These are phyloP conservation scores for Drosophila jambulina DNA, from an alignment of 1,140 invertebrate species.

Conservation along the genomic window DNA sequence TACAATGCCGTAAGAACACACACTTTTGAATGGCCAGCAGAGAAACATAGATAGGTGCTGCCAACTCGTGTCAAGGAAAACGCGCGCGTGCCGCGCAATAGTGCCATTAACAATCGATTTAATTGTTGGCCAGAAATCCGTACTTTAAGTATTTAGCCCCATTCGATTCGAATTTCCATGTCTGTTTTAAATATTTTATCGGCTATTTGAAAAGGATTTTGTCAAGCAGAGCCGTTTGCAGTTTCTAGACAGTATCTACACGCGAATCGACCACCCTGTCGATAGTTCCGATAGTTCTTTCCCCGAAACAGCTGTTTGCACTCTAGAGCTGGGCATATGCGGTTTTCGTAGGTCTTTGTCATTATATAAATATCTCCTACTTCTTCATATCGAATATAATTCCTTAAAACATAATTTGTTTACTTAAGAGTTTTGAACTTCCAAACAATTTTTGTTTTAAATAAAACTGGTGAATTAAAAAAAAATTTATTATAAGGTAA, in stretches of 20 bases:
- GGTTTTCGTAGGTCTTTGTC: neutral
- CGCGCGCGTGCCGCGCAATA: constrained; percentile 42
- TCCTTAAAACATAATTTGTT: neutral
- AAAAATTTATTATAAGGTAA: too few species aligned
- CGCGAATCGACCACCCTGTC: constrained; percentile 15
- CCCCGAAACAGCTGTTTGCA: constrained; percentile 20
- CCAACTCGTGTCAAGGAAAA: constrained; percentile 37
- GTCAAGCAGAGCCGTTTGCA: neutral
- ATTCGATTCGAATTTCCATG: neutral
- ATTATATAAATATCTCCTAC: too few species aligned
- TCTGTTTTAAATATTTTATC: neutral
- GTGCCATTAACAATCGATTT: constrained; percentile 16
- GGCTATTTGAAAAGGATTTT: neutral
- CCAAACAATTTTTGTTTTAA: too few species aligned
- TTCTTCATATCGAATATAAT: too few species aligned
- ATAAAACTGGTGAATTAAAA: too few species aligned
- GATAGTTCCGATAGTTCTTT: constrained; percentile 22
- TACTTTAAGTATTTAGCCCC: rapidly evolving
- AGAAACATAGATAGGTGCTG: constrained; percentile 39
- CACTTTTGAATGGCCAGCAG: constrained; percentile 60
- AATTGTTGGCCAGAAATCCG: neutral
- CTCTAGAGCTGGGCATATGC: neutral
- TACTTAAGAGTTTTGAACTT: too few species aligned
- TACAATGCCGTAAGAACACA: constrained; percentile 43
- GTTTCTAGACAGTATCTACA: neutral